Percentiles rank a stretch among this genome's conserved stretches.
phyloP scores from a whole-genome alignment of 2,797 vertebrate genomes.

The Choloepus didactylus region DNA sequence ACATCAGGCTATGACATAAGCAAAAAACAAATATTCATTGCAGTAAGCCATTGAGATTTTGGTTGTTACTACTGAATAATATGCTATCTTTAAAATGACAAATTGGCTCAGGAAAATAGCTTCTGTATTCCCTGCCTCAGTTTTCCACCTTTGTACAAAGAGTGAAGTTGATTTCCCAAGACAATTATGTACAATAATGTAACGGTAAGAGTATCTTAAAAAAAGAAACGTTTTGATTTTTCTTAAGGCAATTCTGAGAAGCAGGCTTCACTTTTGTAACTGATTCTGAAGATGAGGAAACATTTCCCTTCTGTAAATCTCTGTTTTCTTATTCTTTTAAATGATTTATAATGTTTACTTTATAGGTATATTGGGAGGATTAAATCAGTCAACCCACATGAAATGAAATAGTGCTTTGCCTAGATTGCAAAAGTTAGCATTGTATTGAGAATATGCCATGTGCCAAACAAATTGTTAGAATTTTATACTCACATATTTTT shows the following conservation, averaged over 20 bases:
- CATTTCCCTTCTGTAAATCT: not conserved
- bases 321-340: not conserved
- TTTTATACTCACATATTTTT: not conserved
- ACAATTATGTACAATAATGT: not conserved
- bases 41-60: not conserved
- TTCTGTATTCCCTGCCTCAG: not conserved
- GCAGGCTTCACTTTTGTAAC: not conserved
- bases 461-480: not conserved
- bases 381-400: not conserved
- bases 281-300: not conserved
- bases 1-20: not conserved
- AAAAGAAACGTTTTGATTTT: not conserved
- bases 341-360: not conserved
- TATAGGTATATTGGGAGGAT: not conserved
- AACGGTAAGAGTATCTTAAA: not conserved
- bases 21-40: not conserved
- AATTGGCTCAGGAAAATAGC: not conserved
- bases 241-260: not conserved
- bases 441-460: not conserved
- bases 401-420: not conserved
- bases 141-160: not conserved
- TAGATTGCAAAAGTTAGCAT: not conserved
- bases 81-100: not conserved
- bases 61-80: not conserved
- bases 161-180: no score